A percentile compares a stretch with the other conserved stretches of the same genome.
These are phyloP conservation scores for Steromphala cineraria DNA, from an alignment of 2,888 invertebrate genomes.

Conservation along the genomic window DNA sequence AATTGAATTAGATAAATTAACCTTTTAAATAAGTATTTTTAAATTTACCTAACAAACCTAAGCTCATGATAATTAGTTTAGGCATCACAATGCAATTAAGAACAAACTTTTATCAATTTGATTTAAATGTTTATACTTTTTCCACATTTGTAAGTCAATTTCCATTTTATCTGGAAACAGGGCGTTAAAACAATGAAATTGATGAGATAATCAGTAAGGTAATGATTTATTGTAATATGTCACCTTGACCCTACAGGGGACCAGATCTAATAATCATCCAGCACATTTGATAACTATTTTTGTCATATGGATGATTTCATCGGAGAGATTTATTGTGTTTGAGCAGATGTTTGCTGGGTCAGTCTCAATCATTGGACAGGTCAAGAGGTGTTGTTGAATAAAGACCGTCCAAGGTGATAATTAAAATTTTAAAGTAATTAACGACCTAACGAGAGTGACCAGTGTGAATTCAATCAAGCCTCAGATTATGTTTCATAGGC, in stretches of 20 bases:
- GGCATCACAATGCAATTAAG: no score
- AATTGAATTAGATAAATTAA: no score
- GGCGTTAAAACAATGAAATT: no score
- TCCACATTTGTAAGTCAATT: no score
- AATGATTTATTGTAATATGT: no score
- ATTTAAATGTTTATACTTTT: no score
- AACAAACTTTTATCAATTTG: no score
- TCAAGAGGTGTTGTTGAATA: neutral
- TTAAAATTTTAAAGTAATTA: neutral
- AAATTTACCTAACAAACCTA: no score
- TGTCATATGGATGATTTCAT: neutral
- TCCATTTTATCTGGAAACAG: no score
- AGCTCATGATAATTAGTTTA: no score
- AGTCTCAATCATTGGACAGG: neutral
- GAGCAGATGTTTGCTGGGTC: neutral
- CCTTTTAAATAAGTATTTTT: no score
- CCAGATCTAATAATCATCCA: neutral
- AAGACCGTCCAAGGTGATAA: neutral
- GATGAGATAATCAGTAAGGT: no score
- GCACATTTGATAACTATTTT: neutral
- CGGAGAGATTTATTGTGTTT: neutral
- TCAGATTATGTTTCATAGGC: neutral
- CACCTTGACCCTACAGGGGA: neutral
- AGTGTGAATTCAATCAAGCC: neutral
- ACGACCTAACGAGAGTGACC: neutral